phyloP scores from a whole-genome alignment of 2,797 vertebrate species.

The Trichosurus vulpecula region DNA sequence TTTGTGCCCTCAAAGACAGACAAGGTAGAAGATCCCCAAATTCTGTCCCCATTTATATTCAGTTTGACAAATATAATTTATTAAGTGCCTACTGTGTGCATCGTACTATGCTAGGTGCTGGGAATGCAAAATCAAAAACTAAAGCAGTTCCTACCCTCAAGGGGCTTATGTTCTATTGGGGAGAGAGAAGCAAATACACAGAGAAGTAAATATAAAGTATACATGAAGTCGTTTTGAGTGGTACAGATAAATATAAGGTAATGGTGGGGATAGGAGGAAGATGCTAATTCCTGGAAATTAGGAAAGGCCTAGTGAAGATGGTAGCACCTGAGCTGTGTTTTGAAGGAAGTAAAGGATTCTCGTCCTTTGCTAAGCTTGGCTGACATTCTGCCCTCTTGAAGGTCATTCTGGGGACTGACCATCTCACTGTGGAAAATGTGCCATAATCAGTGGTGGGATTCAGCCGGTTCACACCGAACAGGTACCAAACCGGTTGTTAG shows the following conservation, averaged over 20 bases:
- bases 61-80: not conserved
- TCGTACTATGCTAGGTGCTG: not conserved
- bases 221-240: no score
- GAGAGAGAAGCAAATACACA: not conserved
- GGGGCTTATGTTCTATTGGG: not conserved
- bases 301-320: not conserved
- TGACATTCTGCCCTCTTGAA: not conserved
- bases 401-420: not conserved
- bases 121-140: not conserved
- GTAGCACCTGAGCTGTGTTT: not conserved
- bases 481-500: no score
- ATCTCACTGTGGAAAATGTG: not conserved
- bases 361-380: not conserved
- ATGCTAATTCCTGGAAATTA: not conserved
- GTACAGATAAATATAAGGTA: not conserved
- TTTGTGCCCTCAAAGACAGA: no score
- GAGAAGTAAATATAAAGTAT: not conserved
- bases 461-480: no score
- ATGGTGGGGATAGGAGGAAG: no score
- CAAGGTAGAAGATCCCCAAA: no score
- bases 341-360: not conserved
- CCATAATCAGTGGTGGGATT: no score
- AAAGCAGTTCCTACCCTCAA: not conserved
- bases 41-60: not conserved
- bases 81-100: not conserved